A percentile compares a stretch with the other conserved stretches of the same genome.
phyloP scores from a whole-genome alignment of 92 coral and sea anemone genomes.

The Parazoanthus darwini region DNA sequence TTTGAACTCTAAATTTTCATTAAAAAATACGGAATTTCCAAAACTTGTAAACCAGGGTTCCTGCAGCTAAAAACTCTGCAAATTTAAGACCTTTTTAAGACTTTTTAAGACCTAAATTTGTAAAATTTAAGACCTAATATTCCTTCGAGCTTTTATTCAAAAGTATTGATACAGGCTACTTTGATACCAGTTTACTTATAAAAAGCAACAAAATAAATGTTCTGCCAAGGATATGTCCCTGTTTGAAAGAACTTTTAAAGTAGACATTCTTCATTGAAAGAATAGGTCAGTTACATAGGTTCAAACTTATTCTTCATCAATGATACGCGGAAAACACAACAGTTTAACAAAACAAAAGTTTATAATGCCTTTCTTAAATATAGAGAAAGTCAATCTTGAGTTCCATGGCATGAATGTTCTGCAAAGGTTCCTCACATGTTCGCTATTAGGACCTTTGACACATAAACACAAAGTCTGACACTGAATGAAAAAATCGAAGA shows the following conservation, averaged over 20 bases:
- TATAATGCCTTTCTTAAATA: conserved; percentile 17
- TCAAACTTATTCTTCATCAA: conserved; percentile 17
- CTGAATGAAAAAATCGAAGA: conserved; percentile 19
- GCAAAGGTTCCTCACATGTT: conserved; percentile 22
- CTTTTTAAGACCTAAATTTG: no score
- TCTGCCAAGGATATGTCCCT: conserved; percentile 8
- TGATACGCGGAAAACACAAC: conserved; percentile 24
- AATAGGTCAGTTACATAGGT: conserved; percentile 20
- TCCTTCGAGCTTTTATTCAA: conserved; percentile 11
- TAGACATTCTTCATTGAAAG: conserved; percentile 24
- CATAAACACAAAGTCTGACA: conserved; percentile 16
- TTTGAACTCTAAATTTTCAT: no score
- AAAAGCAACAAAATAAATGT: conserved; percentile 19
- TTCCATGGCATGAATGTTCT: conserved; percentile 31
- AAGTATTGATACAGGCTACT: conserved; percentile 9
- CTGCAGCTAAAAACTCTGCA: no score
- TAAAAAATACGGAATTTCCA: no score
- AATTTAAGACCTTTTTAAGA: no score
- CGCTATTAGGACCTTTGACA: conserved; percentile 27
- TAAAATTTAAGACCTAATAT: no score
- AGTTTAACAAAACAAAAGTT: conserved; percentile 22
- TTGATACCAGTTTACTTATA: conserved; percentile 3
- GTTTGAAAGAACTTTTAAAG: conserved; percentile 22
- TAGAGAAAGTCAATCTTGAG: conserved; percentile 26
- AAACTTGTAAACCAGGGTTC: no score